Percentiles rank a stretch among this genome's conserved stretches.
Evolutionary conservation across 2,888 invertebrate genomes (phyloP).

Genomic region (Sthenelais limicola): DNA sequence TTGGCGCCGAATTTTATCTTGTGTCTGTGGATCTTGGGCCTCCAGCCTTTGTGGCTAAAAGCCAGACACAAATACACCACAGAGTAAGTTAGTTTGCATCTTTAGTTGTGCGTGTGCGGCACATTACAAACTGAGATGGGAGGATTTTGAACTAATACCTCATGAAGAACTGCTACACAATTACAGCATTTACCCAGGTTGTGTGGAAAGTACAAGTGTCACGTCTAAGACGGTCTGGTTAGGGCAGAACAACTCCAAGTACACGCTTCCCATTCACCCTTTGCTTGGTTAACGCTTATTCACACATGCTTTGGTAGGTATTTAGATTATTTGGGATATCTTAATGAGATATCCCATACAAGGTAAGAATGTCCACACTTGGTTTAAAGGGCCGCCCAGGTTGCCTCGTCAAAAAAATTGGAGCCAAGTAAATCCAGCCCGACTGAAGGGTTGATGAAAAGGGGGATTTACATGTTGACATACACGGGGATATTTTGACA

Average conservation of each 20-base stretch:
- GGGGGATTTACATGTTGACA: slow-evolving; percentile 15
- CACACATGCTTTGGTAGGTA: slow-evolving; percentile 14
- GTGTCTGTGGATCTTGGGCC: not conserved
- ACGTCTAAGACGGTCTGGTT: slow-evolving; percentile 25
- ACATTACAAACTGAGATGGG: slow-evolving; percentile 30
- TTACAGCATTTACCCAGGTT: slow-evolving; percentile 1
- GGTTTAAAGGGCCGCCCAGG: slow-evolving; percentile 1
- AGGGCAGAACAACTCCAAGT: not conserved
- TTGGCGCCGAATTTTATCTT: slow-evolving; percentile 18
- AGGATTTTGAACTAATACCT: slow-evolving; percentile 17
- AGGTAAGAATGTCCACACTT: not conserved
- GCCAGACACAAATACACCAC: slow-evolving; percentile 22
- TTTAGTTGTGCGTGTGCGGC: slow-evolving; percentile 39
- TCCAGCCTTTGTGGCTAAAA: slow-evolving; percentile 37
- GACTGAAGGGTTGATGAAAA: not conserved
- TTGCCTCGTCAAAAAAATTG: not conserved
- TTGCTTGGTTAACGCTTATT: not conserved
- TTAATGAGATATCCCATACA: slow-evolving; percentile 29
- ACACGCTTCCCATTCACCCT: slow-evolving; percentile 13
- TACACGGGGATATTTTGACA: slow-evolving; percentile 15
- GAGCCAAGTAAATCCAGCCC: slow-evolving; percentile 18
- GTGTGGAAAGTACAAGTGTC: not conserved
- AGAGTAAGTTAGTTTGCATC: slow-evolving; percentile 36
- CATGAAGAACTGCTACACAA: not conserved
- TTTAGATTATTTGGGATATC: slow-evolving; percentile 33